Evolutionary conservation across 2,113 vertebrate species (phyloP).

Genomic region (Phyllostomus hastatus): DNA sequence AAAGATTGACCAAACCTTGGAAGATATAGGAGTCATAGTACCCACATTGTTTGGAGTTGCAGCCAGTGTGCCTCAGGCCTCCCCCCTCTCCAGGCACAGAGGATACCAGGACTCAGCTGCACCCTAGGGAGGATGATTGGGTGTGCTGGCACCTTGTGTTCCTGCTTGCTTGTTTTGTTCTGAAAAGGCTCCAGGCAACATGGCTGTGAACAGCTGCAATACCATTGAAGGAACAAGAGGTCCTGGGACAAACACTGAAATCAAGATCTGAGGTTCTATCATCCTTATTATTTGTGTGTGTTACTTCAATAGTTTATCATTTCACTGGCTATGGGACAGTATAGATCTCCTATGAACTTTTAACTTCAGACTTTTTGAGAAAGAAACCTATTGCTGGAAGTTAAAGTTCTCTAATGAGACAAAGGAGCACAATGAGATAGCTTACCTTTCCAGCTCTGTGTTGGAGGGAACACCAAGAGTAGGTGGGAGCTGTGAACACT

Average conservation of each 20-base stretch:
- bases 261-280: not conserved
- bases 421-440: not conserved
- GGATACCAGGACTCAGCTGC: not conserved
- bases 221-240: no score
- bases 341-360: slow-evolving; percentile 53
- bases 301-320: not conserved
- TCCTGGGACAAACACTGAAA: no score
- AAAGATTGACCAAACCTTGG: not conserved
- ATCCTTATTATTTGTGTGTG: not conserved
- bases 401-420: not conserved
- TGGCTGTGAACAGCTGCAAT: no score
- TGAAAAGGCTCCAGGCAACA: no score
- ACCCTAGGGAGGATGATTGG: fast-evolving
- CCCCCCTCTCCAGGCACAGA: fast-evolving
- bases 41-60: slow-evolving; percentile 10
- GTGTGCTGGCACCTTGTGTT: no score
- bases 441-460: not conserved
- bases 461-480: not conserved
- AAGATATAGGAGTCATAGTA: not conserved
- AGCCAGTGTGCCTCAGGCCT: not conserved
- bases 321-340: not conserved
- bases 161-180: no score
- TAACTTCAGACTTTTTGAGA: slow-evolving; percentile 39
- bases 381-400: not conserved
- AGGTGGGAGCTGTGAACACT: no score